phyloP scores from a whole-genome alignment of 1,140 invertebrate genomes.

The Triops longicaudatus region DNA sequence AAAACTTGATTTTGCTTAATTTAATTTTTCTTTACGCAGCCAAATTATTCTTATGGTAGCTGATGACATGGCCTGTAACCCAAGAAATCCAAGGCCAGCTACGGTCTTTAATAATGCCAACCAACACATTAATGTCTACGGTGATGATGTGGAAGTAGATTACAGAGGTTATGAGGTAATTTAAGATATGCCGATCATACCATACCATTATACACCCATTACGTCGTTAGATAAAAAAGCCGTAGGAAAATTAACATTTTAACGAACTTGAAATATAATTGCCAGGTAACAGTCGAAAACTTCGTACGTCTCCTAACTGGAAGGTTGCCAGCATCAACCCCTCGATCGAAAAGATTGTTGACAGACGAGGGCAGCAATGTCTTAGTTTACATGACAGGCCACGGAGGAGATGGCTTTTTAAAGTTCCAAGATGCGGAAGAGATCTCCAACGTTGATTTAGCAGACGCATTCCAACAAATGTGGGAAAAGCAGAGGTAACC shows the following conservation, averaged over 20 bases:
- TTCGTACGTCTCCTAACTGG: slow-evolving; percentile 94
- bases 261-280: slow-evolving; percentile 18
- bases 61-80: slow-evolving; percentile 99
- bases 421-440: slow-evolving; percentile 99
- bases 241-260: neutral
- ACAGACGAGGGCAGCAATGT: slow-evolving; percentile 97
- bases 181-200: neutral
- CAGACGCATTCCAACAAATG: slow-evolving; percentile 99
- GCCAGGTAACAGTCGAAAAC: slow-evolving; percentile 90
- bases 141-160: slow-evolving; percentile 98
- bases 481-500: slow-evolving; percentile 86
- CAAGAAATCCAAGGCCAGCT: slow-evolving; percentile 92
- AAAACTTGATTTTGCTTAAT: neutral
- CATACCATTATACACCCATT: slow-evolving; percentile 17
- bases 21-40: slow-evolving; percentile 34
- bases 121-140: slow-evolving; percentile 97
- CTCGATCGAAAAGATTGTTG: slow-evolving; percentile 86
- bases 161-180: slow-evolving; percentile 92
- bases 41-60: slow-evolving; percentile 96
- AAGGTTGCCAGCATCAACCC: slow-evolving; percentile 76
- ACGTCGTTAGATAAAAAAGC: neutral
- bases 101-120: slow-evolving; percentile 97
- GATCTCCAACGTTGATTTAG: slow-evolving; percentile 96
- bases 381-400: slow-evolving; percentile 81
- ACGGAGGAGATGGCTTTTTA: slow-evolving; percentile 97